These are phyloP conservation scores for Psix sp. DNA, from an alignment of 1,140 invertebrate genomes.

Conservation along the genomic window DNA sequence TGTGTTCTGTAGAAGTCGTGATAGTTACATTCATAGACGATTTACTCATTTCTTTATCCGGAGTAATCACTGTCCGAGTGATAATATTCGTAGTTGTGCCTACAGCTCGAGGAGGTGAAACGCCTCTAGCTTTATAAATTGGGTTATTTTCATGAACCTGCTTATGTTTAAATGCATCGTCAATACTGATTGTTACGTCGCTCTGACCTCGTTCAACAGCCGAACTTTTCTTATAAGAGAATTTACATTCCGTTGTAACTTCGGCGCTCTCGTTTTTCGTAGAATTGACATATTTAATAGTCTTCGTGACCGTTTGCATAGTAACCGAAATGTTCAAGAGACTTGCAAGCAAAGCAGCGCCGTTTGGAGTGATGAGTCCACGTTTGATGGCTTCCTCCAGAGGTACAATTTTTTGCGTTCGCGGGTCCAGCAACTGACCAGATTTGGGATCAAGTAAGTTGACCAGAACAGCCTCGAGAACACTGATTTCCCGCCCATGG, in stretches of 20 bases:
- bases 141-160: too few species aligned
- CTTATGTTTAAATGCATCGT: constrained; percentile 66
- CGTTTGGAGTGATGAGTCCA: constrained; percentile 89
- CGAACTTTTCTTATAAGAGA: constrained; percentile 85
- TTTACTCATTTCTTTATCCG: constrained; percentile 19
- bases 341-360: constrained; percentile 88
- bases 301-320: constrained; percentile 89
- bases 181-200: constrained; percentile 85
- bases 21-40: constrained; percentile 35
- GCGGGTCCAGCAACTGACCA: constrained; percentile 89
- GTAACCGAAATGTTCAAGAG: constrained; percentile 90
- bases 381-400: constrained; percentile 90
- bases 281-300: constrained; percentile 87
- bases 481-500: constrained; percentile 84
- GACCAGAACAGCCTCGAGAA: constrained; percentile 90
- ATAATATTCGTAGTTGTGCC: constrained; percentile 70
- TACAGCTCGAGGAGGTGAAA: constrained; percentile 69
- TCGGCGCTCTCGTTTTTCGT: constrained; percentile 79
- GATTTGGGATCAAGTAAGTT: constrained; percentile 90
- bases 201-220: constrained; percentile 82
- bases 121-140: constrained; percentile 6
- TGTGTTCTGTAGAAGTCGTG: constrained; percentile 31
- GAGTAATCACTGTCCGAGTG: constrained; percentile 54
- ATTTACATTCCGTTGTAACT: constrained; percentile 79
- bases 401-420: constrained; percentile 85